A percentile compares a stretch with the other conserved stretches of the same genome.
Evolutionary conservation across 2,888 invertebrate genomes (phyloP).

Genomic region (Vandiemenella viatica): DNA sequence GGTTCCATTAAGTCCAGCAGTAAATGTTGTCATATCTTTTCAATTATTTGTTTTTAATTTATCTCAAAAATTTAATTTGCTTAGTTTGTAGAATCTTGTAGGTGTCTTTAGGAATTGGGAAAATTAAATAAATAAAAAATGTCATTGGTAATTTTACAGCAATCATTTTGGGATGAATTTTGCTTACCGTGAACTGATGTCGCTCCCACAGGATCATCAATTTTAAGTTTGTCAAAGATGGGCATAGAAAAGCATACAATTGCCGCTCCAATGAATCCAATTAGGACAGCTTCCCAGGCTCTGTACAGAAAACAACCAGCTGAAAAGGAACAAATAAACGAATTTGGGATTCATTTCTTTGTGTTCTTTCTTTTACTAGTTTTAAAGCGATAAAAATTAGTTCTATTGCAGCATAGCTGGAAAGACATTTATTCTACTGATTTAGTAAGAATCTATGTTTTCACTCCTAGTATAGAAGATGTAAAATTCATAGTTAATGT

Average conservation of each 20-base stretch:
- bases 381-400: neutral
- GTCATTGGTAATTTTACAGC: too few species aligned
- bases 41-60: too few species aligned
- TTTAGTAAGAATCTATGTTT: too few species aligned
- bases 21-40: too few species aligned
- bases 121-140: too few species aligned
- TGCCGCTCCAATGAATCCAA: constrained; percentile 64
- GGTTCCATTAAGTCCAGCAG: too few species aligned
- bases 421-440: neutral
- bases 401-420: neutral
- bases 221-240: constrained; percentile 56
- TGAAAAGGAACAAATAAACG: constrained; percentile 20
- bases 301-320: constrained; percentile 76
- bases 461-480: neutral
- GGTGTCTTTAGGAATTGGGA: too few species aligned
- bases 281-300: constrained; percentile 72
- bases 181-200: constrained; percentile 72
- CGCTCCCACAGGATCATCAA: constrained; percentile 88
- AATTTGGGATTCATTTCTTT: neutral
- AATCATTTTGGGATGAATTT: too few species aligned
- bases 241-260: constrained; percentile 57
- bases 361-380: neutral
- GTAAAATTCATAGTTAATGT: neutral
- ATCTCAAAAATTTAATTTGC: too few species aligned
- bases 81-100: too few species aligned